A percentile compares a stretch with the other conserved stretches of the same genome.
These are phyloP conservation scores for Pantherophis guttatus DNA, from an alignment of 2,113 vertebrate species.

Conservation along the genomic window DNA sequence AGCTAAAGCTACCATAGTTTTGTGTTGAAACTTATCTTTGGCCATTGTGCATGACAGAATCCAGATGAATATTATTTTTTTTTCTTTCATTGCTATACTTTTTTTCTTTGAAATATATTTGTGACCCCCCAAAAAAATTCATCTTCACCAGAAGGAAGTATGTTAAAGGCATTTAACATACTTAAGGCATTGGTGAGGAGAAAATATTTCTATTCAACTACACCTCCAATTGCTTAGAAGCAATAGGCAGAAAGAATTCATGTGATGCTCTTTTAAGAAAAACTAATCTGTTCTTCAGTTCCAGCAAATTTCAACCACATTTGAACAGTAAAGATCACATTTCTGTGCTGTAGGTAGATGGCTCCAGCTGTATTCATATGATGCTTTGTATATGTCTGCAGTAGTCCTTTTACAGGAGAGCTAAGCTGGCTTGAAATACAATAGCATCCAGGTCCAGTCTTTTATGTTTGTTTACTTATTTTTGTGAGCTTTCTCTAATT, in stretches of 20 bases:
- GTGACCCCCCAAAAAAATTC: conserved; percentile 35
- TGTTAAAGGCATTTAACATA: conserved; percentile 61
- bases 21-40: conserved; percentile 36
- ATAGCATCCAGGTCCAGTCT: conserved; percentile 52
- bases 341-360: conserved; percentile 73
- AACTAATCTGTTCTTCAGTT: conserved; percentile 73
- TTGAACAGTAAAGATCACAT: conserved; percentile 68
- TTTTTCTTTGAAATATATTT: conserved; percentile 39
- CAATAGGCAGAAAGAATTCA: conserved; percentile 17
- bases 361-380: conserved; percentile 62
- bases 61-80: conserved; percentile 21
- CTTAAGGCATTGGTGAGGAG: conserved; percentile 26
- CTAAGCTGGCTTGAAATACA: conserved; percentile 64
- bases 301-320: conserved; percentile 70
- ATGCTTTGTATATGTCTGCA: conserved; percentile 67
- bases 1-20: conserved; percentile 50
- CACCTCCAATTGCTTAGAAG: conserved; percentile 33
- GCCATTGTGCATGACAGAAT: background rate
- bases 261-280: conserved; percentile 62
- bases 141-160: conserved; percentile 46
- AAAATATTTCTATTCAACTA: conserved; percentile 19
- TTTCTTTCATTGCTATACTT: conserved; percentile 25
- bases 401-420: conserved; percentile 65
- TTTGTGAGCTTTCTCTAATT: conserved; percentile 65
- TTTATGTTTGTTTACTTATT: conserved; percentile 73